Conservation (phyloP, 2,888 invertebrate genomes). For the Drosophila ochracea region DNA sequence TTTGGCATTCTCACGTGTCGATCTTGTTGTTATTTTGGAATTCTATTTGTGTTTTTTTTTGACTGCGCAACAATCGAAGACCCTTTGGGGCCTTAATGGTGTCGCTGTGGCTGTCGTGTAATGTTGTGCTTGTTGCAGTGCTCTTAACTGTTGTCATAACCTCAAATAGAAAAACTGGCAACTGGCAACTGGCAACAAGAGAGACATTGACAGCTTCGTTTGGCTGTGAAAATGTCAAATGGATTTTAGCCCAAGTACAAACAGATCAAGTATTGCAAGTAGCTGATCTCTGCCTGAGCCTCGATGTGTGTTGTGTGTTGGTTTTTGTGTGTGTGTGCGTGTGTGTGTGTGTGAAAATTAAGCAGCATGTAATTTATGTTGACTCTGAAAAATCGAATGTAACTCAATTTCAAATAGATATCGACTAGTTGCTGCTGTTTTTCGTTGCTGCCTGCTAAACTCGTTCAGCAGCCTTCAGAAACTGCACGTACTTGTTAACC, state of each 20-base stretch:
- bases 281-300: conserved; percentile 7
- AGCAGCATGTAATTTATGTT: conserved; percentile 76
- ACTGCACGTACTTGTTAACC: conserved; percentile 76
- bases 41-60: background rate
- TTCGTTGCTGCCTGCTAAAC: conserved; percentile 48
- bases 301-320: conserved; percentile 23
- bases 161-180: conserved; percentile 42
- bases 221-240: conserved; percentile 56
- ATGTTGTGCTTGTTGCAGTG: conserved; percentile 18
- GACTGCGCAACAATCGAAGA: conserved; percentile 20
- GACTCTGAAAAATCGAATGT: conserved; percentile 78
- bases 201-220: conserved; percentile 30
- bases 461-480: conserved; percentile 77
- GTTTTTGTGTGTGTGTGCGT: conserved; percentile 29
- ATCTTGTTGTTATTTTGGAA: background rate
- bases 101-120: conserved; percentile 41
- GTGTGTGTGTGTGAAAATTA: conserved; percentile 58
- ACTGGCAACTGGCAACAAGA: conserved; percentile 38
- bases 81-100: conserved; percentile 27
- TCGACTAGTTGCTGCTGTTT: conserved; percentile 18
- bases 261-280: conserved; percentile 1
- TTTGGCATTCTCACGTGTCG: conserved; percentile 30
- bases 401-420: conserved; percentile 73
- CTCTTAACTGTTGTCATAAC: conserved; percentile 68
- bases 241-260: conserved; percentile 9